Percentiles rank a stretch among this genome's conserved stretches.
Conservation (phyloP, 2,113 vertebrate genomes). For the Cyrtonyx montezumae region DNA sequence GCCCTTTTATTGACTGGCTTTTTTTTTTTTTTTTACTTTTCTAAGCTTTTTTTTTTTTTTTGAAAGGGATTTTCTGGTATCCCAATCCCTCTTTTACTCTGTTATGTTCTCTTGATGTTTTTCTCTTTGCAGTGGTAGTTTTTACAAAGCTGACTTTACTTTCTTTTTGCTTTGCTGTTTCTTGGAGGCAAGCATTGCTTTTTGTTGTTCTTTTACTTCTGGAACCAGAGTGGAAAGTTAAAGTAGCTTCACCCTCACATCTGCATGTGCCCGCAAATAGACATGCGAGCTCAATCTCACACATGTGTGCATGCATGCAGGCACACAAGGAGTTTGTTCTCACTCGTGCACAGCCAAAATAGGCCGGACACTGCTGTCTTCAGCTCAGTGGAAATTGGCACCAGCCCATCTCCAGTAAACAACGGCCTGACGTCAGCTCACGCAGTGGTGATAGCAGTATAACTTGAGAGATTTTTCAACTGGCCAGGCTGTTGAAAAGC, state of each 20-base stretch:
- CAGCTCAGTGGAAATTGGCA: constrained; percentile 77
- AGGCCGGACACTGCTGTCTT: constrained; percentile 67
- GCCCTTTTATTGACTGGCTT: background rate
- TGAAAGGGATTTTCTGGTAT: background rate
- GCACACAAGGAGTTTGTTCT: constrained; percentile 61
- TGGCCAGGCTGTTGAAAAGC: constrained; percentile 68
- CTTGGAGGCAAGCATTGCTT: background rate
- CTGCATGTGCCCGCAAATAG: background rate
- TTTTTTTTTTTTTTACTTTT: background rate
- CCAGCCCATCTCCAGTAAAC: constrained; percentile 74
- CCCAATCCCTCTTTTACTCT: background rate
- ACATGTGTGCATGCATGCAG: background rate
- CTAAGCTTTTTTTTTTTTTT: background rate
- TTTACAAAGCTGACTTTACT: background rate
- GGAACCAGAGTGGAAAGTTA: constrained; percentile 33
- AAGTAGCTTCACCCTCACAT: background rate
- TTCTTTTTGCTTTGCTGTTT: background rate
- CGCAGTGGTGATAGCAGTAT: constrained; percentile 32
- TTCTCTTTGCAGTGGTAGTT: background rate
- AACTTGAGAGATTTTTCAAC: constrained; percentile 65
- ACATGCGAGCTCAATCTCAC: background rate
- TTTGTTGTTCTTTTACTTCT: background rate
- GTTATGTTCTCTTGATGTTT: background rate
- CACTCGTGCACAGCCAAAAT: constrained; percentile 39
- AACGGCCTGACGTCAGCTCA: constrained; percentile 73